Base-by-base conservation (phyloP, 2,113 vertebrate species). In the Clarias gariepinus region DNA sequence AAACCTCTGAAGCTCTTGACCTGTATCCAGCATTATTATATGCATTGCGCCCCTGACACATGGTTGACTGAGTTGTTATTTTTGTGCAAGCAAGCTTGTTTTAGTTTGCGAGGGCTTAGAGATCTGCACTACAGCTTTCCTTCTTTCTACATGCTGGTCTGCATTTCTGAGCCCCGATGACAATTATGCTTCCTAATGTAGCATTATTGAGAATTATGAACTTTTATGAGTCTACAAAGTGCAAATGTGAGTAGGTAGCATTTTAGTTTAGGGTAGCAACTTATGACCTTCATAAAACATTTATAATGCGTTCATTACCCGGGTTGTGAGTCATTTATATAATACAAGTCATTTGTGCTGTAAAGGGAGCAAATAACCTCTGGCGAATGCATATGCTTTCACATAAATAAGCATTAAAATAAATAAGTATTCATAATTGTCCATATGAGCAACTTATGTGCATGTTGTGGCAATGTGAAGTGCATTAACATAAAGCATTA, bases 201-300 rank as follows among this genome's bases (percentile, higher is more conserved):
- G 64, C 10, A 33, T 80, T 86, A 81, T 60, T 58, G 18, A 47
- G 33, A 25, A 61, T 71, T 60, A 68, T 68, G 19, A 28, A 33
- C 76, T 68, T 86, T 86, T 86, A 79, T n/a, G 52, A 78, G 73
- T 69, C 69, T 52, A 66, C 19, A 3, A 80, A 81, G 47, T 80
- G 21, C 41, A 86, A 69, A 80, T 23, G 73, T 5, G 71, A 85
- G 47, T 23, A 84, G 28, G 84, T 57, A 79, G 76, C 47, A 57
- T 79, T 79, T 85, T 76, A 63, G 71, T 76, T 76, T 55, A 79
- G 36, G 25, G 36, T 78, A 63, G 30, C 41, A 78, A 85, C 69
- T 73, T 74, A 74, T 82, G 61, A 64, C 41, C 81, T 52, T 52
- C 60, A 66, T 82, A 74, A 64, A 78, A 64, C 57, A 77, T 85